Conservation (phyloP, 2,113 vertebrate species). For the Camelus bactrianus region DNA sequence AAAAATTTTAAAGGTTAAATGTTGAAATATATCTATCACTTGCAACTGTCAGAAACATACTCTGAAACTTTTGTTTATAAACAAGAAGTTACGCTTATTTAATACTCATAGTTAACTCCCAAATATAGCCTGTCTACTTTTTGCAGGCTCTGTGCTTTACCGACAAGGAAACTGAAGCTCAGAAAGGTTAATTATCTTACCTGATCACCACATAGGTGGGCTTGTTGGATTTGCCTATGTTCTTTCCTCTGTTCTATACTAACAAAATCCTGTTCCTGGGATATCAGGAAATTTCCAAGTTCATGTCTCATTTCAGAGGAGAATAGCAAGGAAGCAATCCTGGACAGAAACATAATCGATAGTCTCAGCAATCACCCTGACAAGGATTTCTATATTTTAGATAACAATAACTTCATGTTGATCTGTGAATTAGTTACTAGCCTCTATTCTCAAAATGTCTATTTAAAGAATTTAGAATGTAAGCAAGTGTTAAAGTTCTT, state of each 20-base stretch:
- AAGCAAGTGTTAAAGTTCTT: conserved; percentile 5
- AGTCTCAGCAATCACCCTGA: conserved; percentile 11
- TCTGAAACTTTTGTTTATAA: background rate
- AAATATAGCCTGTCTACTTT: conserved; percentile 15
- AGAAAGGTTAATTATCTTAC: background rate
- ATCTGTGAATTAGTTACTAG: conserved; percentile 16
- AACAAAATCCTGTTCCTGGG: conserved; percentile 9
- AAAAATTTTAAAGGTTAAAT: conserved; percentile 13
- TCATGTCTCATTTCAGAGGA: background rate
- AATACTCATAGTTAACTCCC: background rate
- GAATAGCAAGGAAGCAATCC: background rate
- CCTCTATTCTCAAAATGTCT: background rate
- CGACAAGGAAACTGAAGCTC: background rate
- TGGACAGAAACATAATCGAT: background rate
- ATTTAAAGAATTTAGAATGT: background rate
- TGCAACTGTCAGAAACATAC: conserved; percentile 28
- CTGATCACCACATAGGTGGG: background rate
- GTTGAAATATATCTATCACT: conserved; percentile 30
- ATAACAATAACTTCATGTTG: background rate
- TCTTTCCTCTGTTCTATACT: background rate
- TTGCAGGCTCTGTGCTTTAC: background rate
- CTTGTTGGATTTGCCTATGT: background rate
- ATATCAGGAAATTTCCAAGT: background rate
- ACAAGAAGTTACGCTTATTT: background rate
- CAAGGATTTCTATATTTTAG: conserved; percentile 12